A percentile compares a stretch with the other conserved stretches of the same genome.
Evolutionary conservation across 2,888 invertebrate species (phyloP).

Genomic region (Chymomyza fuscimana): DNA sequence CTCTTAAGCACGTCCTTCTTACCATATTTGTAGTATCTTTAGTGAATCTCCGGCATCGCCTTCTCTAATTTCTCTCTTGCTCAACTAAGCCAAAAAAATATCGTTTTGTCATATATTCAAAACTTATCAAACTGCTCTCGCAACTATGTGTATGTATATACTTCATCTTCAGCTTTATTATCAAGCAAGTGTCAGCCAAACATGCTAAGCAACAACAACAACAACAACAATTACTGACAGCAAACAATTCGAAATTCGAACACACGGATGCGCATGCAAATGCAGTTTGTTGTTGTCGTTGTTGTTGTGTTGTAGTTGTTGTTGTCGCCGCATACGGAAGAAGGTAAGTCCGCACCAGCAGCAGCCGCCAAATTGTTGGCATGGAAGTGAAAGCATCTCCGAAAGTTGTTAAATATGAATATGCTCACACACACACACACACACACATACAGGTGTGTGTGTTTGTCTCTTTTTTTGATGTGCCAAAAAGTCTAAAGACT

Average conservation of each 20-base stretch:
- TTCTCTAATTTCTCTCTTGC: no score
- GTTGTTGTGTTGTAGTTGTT: slow-evolving; percentile 15
- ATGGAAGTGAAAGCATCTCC: slow-evolving; percentile 68
- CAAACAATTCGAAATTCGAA: slow-evolving; percentile 24
- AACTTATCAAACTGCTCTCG: no score
- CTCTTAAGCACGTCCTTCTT: no score
- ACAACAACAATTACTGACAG: slow-evolving; percentile 13
- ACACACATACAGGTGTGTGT: not conserved
- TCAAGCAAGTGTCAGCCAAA: slow-evolving; percentile 10
- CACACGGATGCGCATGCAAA: slow-evolving; percentile 23
- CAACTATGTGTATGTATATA: not conserved
- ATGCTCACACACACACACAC: slow-evolving; percentile 26
- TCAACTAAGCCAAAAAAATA: no score
- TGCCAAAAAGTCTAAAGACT: not conserved
- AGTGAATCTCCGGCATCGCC: no score
- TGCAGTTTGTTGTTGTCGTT: not conserved
- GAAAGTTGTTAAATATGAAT: slow-evolving; percentile 65
- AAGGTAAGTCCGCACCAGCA: slow-evolving; percentile 11
- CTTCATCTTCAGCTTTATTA: slow-evolving; percentile 13
- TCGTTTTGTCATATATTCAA: no score
- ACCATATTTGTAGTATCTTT: no score
- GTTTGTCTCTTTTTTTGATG: not conserved
- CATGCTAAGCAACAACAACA: slow-evolving; percentile 2
- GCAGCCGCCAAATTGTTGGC: slow-evolving; percentile 51
- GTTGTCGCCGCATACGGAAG: slow-evolving; percentile 35